Base-by-base conservation (phyloP, 2,113 vertebrate species). In the Prunella himalayana region DNA sequence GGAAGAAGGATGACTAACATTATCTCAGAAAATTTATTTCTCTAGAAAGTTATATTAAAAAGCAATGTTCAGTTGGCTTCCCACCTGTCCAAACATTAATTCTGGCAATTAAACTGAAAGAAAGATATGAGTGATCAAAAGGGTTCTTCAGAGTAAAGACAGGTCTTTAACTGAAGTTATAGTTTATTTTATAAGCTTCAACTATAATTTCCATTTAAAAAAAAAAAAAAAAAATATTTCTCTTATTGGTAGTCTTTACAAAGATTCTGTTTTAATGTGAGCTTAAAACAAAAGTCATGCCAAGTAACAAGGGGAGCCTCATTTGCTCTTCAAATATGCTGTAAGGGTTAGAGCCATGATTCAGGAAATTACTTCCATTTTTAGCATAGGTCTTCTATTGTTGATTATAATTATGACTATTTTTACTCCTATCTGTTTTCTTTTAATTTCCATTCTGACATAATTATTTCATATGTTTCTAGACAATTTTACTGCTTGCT, bases 1-100 rank as follows among this genome's bases (percentile, higher is more conserved):
- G 20, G 37, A 92, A 93, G 35, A 93, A 92, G 30, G 83, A 83
- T 13, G 25, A 95, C 47, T 16, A 96, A 83, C 22, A 88, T 81
- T 73, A 88, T 88, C 72, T 96, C 68, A 88, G 72, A 89, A 94
- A 88, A 88, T 83, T 49, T 91, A 81, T 95, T 95, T 95, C 76
- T 59, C 49, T 73, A 73, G 33, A 73, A 82, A 33, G 12, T 22
- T 82, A 39, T 82, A 66, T 82, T 63, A 82, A 81, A 82, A 78
- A 76, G 4, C 4, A 20, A 41, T 39, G 12, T 81, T 86, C 66
- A 91, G 41, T 20, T 54, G 77, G 70, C 45, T 83, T 78, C 47
- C 81, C 77, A 94, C 80, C 91, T 93, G 80, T 47, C 9, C 50
- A 95, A 96, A 93, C 8, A 90, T 77, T 77, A 92, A 90, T 82